Base-by-base conservation (phyloP, 2,113 vertebrate genomes). In the Passer montanus region DNA sequence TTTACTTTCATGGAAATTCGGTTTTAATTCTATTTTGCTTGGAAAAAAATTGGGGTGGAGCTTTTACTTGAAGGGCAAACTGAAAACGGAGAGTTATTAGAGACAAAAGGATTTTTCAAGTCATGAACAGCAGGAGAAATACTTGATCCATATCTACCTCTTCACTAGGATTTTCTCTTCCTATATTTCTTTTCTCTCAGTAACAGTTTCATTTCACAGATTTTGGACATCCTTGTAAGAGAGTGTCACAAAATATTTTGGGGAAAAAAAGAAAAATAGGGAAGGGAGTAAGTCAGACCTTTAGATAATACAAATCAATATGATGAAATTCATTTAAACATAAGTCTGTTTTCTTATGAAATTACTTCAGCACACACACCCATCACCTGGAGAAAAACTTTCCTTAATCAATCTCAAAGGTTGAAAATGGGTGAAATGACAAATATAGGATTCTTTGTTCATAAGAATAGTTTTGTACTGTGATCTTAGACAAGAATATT, bases 241-340 rank as follows among this genome's bases (percentile, higher is more conserved):
- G 8, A 12, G 5, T 9, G 7, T 59, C 35, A 86, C 2, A 74
- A 78, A 73, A 47, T 30, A 43, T 9, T 43, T 24, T 4, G 16
- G 3, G 2, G 0, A 1, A 47, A 20, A 4, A 28, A 35, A 47
- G 3, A 1, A 5, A 28, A 24, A 27, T 46, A 33, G 4, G 4
- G 8, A 50, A 72, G 41, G 3, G 20, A 27, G 11, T 68, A 46
- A 80, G 16, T 49, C 33, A 31, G 30, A 24, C 30, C 8, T 88
- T 75, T 52, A 67, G 27, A 26, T 49, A 63, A n/a, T 14, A 7
- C 20, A 70, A 84, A 76, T 50, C 49, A 60, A 5, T 80, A 13
- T 30, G 62, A n/a, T 46, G 11, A 6, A 18, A 69, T 56, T 11
- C 16, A 81, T 30, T 81, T 69, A 31, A 49, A 33, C 6, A 49